Evolutionary conservation across 2,113 vertebrate genomes (phyloP).

Genomic region (Platysternon megacephalum): DNA sequence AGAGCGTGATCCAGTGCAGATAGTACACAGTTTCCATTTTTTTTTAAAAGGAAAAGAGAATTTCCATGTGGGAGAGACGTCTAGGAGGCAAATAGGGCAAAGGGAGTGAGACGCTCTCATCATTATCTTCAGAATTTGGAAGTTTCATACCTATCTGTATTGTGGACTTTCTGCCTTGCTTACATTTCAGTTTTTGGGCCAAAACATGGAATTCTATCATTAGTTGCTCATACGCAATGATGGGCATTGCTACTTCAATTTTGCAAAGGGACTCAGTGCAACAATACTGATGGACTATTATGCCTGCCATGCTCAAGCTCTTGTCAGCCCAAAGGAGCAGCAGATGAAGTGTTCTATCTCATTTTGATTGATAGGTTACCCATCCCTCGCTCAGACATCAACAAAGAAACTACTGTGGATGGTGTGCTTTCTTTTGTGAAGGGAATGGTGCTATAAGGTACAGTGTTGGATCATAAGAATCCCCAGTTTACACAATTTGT

Average conservation of each 20-base stretch:
- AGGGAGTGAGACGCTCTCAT: background rate
- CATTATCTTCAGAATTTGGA: background rate
- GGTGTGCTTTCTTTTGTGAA: background rate
- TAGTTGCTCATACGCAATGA: too few species aligned
- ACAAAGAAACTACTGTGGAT: background rate
- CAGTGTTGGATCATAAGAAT: background rate
- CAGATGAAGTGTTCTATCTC: background rate
- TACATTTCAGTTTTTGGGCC: background rate
- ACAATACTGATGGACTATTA: background rate
- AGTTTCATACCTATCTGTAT: background rate
- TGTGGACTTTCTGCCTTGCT: background rate
- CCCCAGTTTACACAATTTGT: too few species aligned
- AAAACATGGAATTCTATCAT: background rate
- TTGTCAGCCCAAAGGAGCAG: background rate
- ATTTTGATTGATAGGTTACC: background rate
- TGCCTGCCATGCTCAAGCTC: background rate
- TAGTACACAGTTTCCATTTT: background rate
- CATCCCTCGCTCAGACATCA: background rate
- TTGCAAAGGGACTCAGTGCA: background rate
- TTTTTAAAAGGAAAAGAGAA: background rate
- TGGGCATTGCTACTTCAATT: too few species aligned
- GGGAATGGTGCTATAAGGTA: background rate
- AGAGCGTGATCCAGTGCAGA: background rate
- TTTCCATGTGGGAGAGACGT: background rate
- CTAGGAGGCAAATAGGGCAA: background rate